Evolutionary conservation across 2,888 invertebrate species (phyloP), one percentile per base, ranked within the genome.

Genomic region (Tiphia femorata): DNA sequence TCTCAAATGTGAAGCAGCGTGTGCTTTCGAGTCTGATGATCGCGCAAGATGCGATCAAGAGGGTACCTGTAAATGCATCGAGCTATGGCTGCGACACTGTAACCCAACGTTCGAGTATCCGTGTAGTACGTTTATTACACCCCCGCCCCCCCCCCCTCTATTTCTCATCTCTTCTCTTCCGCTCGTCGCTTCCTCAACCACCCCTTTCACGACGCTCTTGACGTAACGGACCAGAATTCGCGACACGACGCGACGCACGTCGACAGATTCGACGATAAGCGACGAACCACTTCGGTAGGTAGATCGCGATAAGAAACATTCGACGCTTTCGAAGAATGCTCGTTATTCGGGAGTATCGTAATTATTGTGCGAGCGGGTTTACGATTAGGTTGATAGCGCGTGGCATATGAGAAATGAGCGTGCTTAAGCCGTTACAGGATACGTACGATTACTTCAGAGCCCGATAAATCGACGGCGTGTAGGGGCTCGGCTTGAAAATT

Each of bases 1-100:
- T 38, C 10, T 37, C 40, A 27, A 10, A 37, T 42, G 19, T 20
- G 16, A 27, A 35, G 19, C 8, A 30, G 33, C 44, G 12, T 29
- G 5, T 6, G n/a, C 12, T 29, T 29, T 33, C 33, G 33, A 33
- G 6, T 6, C 25, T 33, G 14, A 3, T 14, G 12, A 27, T 43
- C 19, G 16, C n/a, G 14, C 20, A 4, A 17, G n/a, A 43, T n/a
- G n/a, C 17, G 17, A 43, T 43, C 16, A 65, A 69, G 79, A 80
- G 79, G 79, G 79, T 80, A 80, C 79, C 80, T 78, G 78, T 73
- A 70, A 69, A 73, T 75, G 72, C 77, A 79, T 77, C 70, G 74
- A 79, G 79, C 79, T 79, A 79, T 77, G 77, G 78, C 79, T 79
- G 79, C 79, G 78, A 76, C 79, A 79, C 78, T 79, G 76, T 76